Evolutionary conservation across 2,113 vertebrate genomes (phyloP), one percentile per base, ranked within the genome.

Genomic region (Phoxinus phoxinus): DNA sequence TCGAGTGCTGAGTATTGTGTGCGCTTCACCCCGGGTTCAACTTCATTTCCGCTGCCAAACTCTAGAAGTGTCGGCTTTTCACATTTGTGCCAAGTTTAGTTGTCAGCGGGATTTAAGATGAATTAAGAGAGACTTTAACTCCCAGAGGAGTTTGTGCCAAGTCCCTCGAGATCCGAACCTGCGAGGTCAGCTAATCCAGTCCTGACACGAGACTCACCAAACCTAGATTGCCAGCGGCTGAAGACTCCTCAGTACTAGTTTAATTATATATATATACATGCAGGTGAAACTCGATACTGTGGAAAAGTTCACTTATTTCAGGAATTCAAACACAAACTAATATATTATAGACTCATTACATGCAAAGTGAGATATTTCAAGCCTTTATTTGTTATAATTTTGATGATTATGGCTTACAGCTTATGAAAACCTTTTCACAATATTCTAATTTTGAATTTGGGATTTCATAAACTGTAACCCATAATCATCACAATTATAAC

Each of bases 81-180:
- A 35, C 61, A 10, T 69, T n/a, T 32, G 37, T 65, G 80, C 51
- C 82, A 69, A 82, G 77, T 51, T 85, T 59, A 67, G 87, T 90
- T 87, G 86, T 71, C 27, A 75, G 71, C 41, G 53, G 80, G 91
- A 85, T 87, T 90, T 79, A 85, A 85, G 88, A 32, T 4, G 58
- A 88, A 89, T 89, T 87, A 86, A 84, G 21, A 71, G 48, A 69
- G 32, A 69, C 80, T 77, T 86, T 81, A 84, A 77, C 67, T 86
- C 83, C 87, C 83, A 77, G 84, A 67, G 71, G 87, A 86, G 65
- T 78, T 80, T 73, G 19, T 11, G 7, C 58, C 6, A 71, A 84
- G 86, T 73, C 87, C 83, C 74, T 75, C 27, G 41, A 75, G 75
- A 82, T 65, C 58, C 51, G 71, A 76, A 83, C 85, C 76, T 87